Conservation (phyloP, 2,113 vertebrate species). For the Engraulis encrasicolus region DNA sequence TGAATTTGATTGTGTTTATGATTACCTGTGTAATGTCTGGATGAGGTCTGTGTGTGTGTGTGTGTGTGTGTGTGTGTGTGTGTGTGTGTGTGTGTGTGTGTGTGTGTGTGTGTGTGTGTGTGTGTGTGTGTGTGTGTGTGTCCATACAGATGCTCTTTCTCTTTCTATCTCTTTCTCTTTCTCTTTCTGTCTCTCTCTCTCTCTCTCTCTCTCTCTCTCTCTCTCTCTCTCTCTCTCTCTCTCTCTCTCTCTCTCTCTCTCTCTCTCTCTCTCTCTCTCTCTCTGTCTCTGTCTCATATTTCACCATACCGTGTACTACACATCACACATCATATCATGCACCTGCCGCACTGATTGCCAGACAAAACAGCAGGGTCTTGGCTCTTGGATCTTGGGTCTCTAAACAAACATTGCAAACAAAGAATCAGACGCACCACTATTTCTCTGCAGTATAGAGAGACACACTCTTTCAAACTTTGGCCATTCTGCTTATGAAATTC, state of each 20-base stretch:
- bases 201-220: too few relatives aligned
- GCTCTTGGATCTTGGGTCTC: neutral
- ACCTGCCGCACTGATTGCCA: neutral
- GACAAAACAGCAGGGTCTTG: too few relatives aligned
- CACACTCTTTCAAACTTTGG: neutral
- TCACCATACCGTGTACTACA: too few relatives aligned
- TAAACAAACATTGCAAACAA: neutral
- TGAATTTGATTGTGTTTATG: slow-evolving; percentile 7
- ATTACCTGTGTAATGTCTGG: neutral
- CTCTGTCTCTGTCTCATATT: too few relatives aligned
- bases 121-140: neutral
- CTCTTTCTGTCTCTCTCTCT: too few relatives aligned
- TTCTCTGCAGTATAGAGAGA: neutral
- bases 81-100: neutral
- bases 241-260: too few relatives aligned
- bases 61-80: neutral
- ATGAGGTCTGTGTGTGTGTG: neutral
- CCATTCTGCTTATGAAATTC: neutral
- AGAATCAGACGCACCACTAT: neutral
- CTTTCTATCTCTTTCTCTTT: too few relatives aligned
- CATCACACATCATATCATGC: neutral
- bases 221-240: too few relatives aligned
- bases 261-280: too few relatives aligned
- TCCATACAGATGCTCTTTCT: too few relatives aligned
- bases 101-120: neutral